Evolutionary conservation across 2,888 invertebrate species (phyloP).

Genomic region (Chloroclystis v-ata): DNA sequence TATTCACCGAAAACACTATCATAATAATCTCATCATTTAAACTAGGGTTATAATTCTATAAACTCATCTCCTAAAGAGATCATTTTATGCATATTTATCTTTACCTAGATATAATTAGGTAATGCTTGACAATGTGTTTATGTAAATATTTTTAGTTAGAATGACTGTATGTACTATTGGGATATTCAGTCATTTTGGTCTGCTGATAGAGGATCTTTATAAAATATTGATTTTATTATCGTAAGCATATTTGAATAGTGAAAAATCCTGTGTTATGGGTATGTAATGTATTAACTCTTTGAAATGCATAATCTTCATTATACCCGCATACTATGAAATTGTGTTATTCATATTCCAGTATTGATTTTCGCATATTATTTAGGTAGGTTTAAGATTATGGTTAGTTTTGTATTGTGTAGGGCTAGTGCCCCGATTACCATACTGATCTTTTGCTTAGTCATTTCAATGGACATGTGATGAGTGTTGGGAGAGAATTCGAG

Average conservation of each 20-base stretch:
- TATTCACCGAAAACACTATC: background rate
- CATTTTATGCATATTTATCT: conserved; percentile 17
- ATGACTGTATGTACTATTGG: conserved; percentile 39
- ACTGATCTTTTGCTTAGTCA: conserved; percentile 70
- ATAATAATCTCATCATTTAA: background rate
- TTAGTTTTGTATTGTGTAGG: conserved; percentile 72
- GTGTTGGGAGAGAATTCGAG: conserved; percentile 61
- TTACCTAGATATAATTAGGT: conserved; percentile 21
- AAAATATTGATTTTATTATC: too few relatives aligned
- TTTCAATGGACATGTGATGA: conserved; percentile 64
- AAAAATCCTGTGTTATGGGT: background rate
- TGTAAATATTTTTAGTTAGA: conserved; percentile 45
- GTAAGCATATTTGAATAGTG: background rate
- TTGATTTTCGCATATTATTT: conserved; percentile 70
- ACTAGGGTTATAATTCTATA: conserved; percentile 10
- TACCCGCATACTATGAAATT: conserved; percentile 58
- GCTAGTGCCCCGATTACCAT: conserved; percentile 63
- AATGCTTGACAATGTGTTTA: conserved; percentile 22
- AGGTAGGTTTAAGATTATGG: conserved; percentile 67
- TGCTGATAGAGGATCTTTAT: background rate
- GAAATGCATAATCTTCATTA: conserved; percentile 67
- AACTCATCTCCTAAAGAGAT: conserved; percentile 12
- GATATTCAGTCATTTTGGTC: conserved; percentile 2
- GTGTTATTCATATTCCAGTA: conserved; percentile 70
- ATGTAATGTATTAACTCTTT: conserved; percentile 39